Conservation (phyloP, 2,797 vertebrate species). For the Paramormyrops hopkinsi region DNA sequence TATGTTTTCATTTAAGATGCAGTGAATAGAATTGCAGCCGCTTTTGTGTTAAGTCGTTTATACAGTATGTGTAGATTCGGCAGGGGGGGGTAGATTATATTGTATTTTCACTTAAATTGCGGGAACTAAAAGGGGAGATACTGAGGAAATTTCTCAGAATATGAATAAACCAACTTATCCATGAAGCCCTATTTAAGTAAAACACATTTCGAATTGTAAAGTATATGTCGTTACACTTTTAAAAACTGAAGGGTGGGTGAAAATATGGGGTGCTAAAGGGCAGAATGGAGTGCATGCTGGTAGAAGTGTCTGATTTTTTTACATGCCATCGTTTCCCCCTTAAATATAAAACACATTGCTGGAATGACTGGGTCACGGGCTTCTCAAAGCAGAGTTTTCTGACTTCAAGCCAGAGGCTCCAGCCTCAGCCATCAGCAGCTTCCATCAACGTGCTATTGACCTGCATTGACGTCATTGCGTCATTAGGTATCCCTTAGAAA, state of each 20-base stretch:
- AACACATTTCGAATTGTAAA: neutral
- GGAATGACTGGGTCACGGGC: neutral
- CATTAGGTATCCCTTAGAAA: slow-evolving; percentile 82
- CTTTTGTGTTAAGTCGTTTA: neutral
- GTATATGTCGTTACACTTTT: neutral
- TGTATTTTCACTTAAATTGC: slow-evolving; percentile 60
- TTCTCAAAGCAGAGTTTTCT: neutral
- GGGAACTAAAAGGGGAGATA: slow-evolving; percentile 38
- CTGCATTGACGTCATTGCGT: slow-evolving; percentile 82
- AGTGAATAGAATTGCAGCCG: neutral
- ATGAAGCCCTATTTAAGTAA: neutral
- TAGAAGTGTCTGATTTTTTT: neutral
- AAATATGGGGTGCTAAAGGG: neutral
- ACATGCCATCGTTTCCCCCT: neutral
- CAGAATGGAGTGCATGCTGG: neutral
- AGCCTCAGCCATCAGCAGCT: slow-evolving; percentile 58
- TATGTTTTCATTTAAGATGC: neutral
- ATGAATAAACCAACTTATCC: slow-evolving; percentile 16
- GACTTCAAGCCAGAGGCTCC: slow-evolving; percentile 42
- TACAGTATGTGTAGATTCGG: slow-evolving; percentile 51
- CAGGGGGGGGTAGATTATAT: neutral
- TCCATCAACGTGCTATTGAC: slow-evolving; percentile 79
- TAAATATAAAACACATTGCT: neutral
- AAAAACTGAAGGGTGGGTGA: neutral
- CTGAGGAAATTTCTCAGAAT: slow-evolving; percentile 18